Evolutionary conservation across 1,140 invertebrate genomes (phyloP).

Genomic region (Chrysomallon squamiferum): DNA sequence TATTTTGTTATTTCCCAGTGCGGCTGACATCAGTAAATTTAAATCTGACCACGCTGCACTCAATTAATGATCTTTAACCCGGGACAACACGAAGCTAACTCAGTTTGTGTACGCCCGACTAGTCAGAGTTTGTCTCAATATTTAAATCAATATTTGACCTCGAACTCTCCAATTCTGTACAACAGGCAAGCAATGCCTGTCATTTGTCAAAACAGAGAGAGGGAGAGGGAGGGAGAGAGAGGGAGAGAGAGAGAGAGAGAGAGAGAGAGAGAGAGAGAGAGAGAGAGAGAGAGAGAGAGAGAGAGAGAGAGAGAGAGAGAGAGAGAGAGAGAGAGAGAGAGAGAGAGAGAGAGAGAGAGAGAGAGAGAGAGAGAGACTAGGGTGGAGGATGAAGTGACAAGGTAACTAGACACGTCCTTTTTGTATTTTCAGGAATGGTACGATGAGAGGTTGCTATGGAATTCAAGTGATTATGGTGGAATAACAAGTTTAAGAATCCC

Average conservation of each 20-base stretch:
- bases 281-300: neutral
- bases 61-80: no score
- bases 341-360: neutral
- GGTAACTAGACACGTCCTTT: no score
- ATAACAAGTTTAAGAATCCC: constrained; percentile 66
- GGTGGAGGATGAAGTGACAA: neutral
- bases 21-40: no score
- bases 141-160: no score
- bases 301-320: neutral
- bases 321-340: neutral
- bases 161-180: no score
- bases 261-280: neutral
- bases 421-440: constrained; percentile 65
- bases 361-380: neutral
- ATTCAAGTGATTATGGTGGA: constrained; percentile 65
- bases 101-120: no score
- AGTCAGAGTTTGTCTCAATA: no score
- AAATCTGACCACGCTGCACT: no score
- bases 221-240: neutral
- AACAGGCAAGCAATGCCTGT: no score
- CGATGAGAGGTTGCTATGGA: constrained; percentile 68
- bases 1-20: no score
- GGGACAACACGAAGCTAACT: no score
- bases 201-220: no score
- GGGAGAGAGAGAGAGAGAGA: neutral